Evolutionary conservation across 2,888 invertebrate species (phyloP).

Genomic region (Diloba caeruleocephala): DNA sequence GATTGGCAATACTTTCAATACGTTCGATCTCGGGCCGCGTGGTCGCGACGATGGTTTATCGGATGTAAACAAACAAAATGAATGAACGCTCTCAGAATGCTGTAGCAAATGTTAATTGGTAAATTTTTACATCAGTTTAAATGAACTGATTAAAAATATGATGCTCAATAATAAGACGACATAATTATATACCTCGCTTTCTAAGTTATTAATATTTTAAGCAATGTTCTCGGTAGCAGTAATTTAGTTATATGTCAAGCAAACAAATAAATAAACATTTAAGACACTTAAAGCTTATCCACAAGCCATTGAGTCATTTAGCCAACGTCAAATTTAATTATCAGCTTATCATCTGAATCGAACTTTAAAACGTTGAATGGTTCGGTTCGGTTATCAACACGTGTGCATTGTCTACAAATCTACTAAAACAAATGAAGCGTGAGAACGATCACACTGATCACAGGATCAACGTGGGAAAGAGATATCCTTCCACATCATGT

Average conservation of each 20-base stretch:
- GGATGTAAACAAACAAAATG: neutral
- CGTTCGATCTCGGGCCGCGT: conserved; percentile 24
- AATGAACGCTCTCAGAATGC: too few relatives aligned
- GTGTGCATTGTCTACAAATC: conserved; percentile 37
- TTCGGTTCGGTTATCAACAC: conserved; percentile 33
- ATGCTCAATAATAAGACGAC: too few relatives aligned
- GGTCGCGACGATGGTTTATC: neutral
- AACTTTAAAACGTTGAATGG: conserved; percentile 37
- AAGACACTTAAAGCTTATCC: too few relatives aligned
- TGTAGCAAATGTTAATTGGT: too few relatives aligned
- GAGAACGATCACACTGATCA: conserved; percentile 59
- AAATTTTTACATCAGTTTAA: too few relatives aligned
- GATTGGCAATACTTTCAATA: conserved; percentile 80
- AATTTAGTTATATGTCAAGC: too few relatives aligned
- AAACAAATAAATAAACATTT: too few relatives aligned
- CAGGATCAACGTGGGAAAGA: conserved; percentile 73
- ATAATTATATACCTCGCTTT: too few relatives aligned
- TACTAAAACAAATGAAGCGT: conserved; percentile 55
- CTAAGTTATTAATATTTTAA: too few relatives aligned
- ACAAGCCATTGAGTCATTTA: too few relatives aligned
- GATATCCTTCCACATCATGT: conserved; percentile 64
- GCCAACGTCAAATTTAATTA: conserved; percentile 6
- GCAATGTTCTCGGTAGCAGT: too few relatives aligned
- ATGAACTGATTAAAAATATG: too few relatives aligned
- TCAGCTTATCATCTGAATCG: conserved; percentile 29